Base-by-base conservation (phyloP, 1,140 invertebrate species). In the Teleogryllus occipitalis region DNA sequence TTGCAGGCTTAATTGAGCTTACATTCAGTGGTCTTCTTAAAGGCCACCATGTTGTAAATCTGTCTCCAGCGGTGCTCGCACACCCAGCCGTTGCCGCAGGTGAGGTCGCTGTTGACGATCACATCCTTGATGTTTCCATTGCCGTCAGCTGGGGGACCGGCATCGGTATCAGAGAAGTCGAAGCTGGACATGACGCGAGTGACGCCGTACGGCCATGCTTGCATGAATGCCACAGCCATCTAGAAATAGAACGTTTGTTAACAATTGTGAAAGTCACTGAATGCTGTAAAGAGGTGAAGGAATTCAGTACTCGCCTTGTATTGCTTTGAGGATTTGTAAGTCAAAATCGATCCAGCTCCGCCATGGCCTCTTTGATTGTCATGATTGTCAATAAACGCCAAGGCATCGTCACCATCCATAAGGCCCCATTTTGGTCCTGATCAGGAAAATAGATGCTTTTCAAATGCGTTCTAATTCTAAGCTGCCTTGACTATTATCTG, bases 21-120 rank as follows among this genome's bases (percentile, higher is more conserved):
- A 39, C 27, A 39, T 39, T 39, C 27, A 39, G 27, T 39, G 27
- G 27, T 2, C 27, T 39, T 39, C 27, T 39, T 39, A 85, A 96
- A 95, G 7, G 84, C 84, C 4, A 94, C 92, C 95, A 96, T 96
- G 81, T 93, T 92, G 84, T 87, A 91, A 82, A 96, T 95, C 83
- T 93, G 90, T 8, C 90, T 86, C 95, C 95, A 97, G 27, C 94
- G 89, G 85, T 97, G 96, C 85, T 97, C 96, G 84, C 96, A 97
- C 0, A 97, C 86, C 94, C 95, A 97, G 4, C 94, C 95, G 82
- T 92, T 91, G 2, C 88, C 89, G 82, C 95, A 97, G 2, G 87
- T 88, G 3, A 89, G 87, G 82, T 94, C 90, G n/a, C 87, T 78
- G 72, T 92, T 90, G 74, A 94, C 90, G 27, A 85, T 86, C 8